Evolutionary conservation across 2,113 vertebrate genomes (phyloP).

Genomic region (Sceloporus tristichus): DNA sequence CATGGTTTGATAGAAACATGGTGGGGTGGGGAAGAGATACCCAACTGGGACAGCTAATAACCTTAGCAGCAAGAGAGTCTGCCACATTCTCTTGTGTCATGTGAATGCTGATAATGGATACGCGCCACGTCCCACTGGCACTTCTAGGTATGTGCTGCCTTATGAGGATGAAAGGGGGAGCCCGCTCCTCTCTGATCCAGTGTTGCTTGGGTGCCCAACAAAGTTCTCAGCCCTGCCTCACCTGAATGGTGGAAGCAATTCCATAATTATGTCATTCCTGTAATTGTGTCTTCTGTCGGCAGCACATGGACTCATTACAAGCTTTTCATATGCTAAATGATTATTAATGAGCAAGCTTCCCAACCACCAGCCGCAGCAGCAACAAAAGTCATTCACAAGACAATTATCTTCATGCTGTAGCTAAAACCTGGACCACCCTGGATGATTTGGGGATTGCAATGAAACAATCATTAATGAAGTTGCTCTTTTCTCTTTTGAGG

Average conservation of each 20-base stretch:
- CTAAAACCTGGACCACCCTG: slow-evolving; percentile 33
- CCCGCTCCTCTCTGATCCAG: neutral
- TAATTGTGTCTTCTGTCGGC: slow-evolving; percentile 71
- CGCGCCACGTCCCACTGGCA: accelerated
- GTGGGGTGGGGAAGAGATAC: accelerated
- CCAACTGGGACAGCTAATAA: slow-evolving; percentile 19
- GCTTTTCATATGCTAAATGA: slow-evolving; percentile 75
- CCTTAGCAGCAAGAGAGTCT: neutral
- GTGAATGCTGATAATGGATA: neutral
- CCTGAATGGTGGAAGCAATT: slow-evolving; percentile 50
- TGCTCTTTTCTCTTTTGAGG: slow-evolving; percentile 60
- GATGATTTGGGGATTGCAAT: slow-evolving; percentile 57
- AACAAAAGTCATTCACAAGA: slow-evolving; percentile 63
- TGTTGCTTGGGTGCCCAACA: accelerated
- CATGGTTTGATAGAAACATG: neutral
- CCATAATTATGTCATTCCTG: slow-evolving; percentile 68
- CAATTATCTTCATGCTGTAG: slow-evolving; percentile 68
- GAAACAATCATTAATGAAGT: slow-evolving; percentile 29
- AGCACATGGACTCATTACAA: slow-evolving; percentile 72
- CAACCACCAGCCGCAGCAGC: slow-evolving; percentile 54
- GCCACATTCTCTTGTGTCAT: neutral
- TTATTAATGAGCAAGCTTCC: slow-evolving; percentile 73
- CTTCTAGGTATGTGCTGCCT: neutral
- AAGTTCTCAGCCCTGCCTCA: slow-evolving; percentile 28
- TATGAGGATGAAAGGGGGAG: slow-evolving; percentile 3